Evolutionary conservation across 2,888 invertebrate genomes (phyloP).

Genomic region (Noctua janthina): DNA sequence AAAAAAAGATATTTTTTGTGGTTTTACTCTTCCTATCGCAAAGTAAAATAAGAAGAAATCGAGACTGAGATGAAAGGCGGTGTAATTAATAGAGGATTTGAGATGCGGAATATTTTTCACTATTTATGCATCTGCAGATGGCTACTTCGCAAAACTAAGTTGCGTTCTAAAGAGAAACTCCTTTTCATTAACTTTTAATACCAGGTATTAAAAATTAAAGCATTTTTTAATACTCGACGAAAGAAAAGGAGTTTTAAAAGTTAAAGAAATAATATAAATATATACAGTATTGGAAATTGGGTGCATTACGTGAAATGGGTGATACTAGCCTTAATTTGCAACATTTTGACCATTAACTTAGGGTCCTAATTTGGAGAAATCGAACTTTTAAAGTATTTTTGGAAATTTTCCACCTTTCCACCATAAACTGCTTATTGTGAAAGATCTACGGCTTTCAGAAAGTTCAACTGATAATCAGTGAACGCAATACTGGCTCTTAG

Average conservation of each 20-base stretch:
- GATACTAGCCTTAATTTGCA: not conserved
- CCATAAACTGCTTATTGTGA: not conserved
- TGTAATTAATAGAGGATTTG: not conserved
- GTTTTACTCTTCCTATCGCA: not conserved
- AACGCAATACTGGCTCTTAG: not conserved
- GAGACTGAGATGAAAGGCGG: not conserved
- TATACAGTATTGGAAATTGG: not conserved
- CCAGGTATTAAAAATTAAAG: not conserved
- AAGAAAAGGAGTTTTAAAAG: not conserved
- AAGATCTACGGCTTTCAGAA: not conserved
- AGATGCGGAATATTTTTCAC: not conserved
- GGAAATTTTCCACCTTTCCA: not conserved
- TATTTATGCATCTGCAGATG: not conserved
- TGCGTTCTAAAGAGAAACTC: not conserved
- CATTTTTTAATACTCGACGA: not conserved
- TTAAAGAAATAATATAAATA: too few species aligned
- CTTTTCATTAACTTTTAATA: too few species aligned
- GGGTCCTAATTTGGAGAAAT: not conserved
- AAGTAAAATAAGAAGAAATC: not conserved
- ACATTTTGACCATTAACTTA: not conserved
- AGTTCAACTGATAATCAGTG: not conserved
- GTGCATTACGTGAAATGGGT: not conserved
- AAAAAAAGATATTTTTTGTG: not conserved
- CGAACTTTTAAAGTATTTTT: not conserved
- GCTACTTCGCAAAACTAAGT: not conserved